A percentile compares a stretch with the other conserved stretches of the same genome.
These are phyloP conservation scores for Acanthosoma haemorrhoidale DNA, from an alignment of 2,888 invertebrate species.

Conservation along the genomic window DNA sequence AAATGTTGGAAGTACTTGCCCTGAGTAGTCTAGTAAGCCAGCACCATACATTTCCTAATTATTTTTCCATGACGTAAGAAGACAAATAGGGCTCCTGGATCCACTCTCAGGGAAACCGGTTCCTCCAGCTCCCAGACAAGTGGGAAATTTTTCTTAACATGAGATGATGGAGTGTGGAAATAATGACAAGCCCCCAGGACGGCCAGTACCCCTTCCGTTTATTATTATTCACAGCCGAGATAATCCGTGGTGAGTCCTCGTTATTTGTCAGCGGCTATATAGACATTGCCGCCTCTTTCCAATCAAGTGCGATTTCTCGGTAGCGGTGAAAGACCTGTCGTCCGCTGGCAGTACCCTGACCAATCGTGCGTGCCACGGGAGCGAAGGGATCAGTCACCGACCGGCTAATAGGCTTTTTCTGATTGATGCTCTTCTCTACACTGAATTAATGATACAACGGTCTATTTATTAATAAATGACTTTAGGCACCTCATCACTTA, in stretches of 20 bases:
- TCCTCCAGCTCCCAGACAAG: neutral
- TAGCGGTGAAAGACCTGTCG: too few species aligned
- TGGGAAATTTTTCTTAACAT: neutral
- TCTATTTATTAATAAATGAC: neutral
- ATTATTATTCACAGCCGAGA: neutral
- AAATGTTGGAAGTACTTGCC: too few species aligned
- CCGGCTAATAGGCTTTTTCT: neutral
- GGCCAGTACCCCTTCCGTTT: neutral
- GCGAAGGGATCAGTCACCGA: neutral
- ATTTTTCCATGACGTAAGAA: too few species aligned
- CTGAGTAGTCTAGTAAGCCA: too few species aligned
- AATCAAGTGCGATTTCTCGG: slow-evolving; percentile 10
- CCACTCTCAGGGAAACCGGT: neutral
- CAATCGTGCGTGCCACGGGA: neutral
- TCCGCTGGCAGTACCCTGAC: neutral
- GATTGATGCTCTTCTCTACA: neutral
- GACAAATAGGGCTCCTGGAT: neutral
- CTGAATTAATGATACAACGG: neutral
- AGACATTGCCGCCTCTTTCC: neutral
- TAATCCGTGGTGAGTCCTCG: neutral
- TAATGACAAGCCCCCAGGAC: neutral
- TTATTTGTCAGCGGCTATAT: neutral
- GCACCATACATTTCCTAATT: too few species aligned
- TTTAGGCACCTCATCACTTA: neutral
- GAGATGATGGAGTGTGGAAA: neutral